phyloP scores from a whole-genome alignment of 2,113 vertebrate genomes.

The Fregetta grallaria region DNA sequence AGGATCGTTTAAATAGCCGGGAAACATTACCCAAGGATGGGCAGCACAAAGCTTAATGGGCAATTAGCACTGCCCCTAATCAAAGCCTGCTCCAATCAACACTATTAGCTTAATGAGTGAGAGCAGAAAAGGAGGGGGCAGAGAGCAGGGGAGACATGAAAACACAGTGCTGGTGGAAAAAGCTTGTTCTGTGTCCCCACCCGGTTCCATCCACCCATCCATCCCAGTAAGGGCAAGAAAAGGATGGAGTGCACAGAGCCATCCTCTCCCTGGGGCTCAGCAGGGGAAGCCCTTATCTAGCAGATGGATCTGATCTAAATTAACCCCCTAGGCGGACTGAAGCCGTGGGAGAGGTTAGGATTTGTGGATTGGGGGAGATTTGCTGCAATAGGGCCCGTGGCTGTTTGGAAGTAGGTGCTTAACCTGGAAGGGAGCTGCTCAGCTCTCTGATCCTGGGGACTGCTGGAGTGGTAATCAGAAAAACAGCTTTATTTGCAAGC shows the following conservation, averaged over 20 bases:
- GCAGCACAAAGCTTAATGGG: neutral
- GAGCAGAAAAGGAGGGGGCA: neutral
- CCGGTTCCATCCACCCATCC: neutral
- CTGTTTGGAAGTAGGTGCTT: accelerated
- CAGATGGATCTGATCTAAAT: neutral
- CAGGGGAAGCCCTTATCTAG: neutral
- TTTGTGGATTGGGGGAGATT: neutral
- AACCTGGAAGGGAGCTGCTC: neutral
- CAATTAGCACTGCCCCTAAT: neutral
- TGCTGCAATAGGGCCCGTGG: neutral
- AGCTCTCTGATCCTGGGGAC: neutral
- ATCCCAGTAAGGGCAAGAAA: neutral
- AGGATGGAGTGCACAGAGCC: neutral
- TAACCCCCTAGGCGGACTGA: accelerated
- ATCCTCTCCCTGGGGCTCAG: neutral
- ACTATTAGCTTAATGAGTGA: neutral
- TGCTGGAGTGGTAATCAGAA: neutral
- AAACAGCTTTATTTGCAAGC: neutral
- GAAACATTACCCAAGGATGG: neutral
- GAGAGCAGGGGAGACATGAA: neutral
- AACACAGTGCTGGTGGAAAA: neutral
- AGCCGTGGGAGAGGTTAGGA: neutral
- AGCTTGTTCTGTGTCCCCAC: neutral
- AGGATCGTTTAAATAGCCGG: neutral
- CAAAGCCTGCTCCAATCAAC: neutral